A percentile compares a stretch with the other conserved stretches of the same genome.
Conservation (phyloP, 2,888 invertebrate genomes). For the Hecatera dysodea region DNA sequence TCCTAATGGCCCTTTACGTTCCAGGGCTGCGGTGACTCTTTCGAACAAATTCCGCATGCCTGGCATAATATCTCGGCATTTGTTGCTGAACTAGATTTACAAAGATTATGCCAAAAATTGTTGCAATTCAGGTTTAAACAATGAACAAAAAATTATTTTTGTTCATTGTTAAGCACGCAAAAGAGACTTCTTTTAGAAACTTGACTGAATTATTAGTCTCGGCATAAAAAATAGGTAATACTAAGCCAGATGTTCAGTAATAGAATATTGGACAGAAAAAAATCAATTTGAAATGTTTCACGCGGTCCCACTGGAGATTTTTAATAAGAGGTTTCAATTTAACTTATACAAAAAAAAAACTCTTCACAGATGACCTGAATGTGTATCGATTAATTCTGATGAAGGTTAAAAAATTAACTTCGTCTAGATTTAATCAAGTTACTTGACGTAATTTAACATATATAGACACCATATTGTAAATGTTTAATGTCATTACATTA, state of each 20-base stretch:
- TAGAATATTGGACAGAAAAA: slow-evolving; percentile 5
- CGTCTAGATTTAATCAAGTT: too few species aligned
- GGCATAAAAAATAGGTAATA: background rate
- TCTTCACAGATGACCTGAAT: background rate
- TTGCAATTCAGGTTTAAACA: slow-evolving; percentile 1
- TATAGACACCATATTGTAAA: too few species aligned
- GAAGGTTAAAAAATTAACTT: background rate
- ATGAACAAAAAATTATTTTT: too few species aligned
- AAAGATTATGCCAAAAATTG: background rate
- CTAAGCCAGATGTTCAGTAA: slow-evolving; percentile 23
- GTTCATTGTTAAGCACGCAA: too few species aligned
- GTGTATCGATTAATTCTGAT: background rate
- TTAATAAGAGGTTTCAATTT: background rate
- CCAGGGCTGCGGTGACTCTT: too few species aligned
- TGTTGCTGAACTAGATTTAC: too few species aligned
- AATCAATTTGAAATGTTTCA: slow-evolving; percentile 5
- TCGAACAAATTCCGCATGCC: too few species aligned
- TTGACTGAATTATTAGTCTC: background rate
- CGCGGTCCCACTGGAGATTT: background rate
- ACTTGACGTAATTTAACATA: too few species aligned
- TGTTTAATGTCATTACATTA: too few species aligned
- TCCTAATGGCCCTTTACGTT: too few species aligned
- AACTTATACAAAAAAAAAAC: background rate
- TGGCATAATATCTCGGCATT: too few species aligned
- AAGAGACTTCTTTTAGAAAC: background rate